Evolutionary conservation across 2,797 vertebrate genomes (phyloP).

Genomic region (Syngnathus rostellatus): DNA sequence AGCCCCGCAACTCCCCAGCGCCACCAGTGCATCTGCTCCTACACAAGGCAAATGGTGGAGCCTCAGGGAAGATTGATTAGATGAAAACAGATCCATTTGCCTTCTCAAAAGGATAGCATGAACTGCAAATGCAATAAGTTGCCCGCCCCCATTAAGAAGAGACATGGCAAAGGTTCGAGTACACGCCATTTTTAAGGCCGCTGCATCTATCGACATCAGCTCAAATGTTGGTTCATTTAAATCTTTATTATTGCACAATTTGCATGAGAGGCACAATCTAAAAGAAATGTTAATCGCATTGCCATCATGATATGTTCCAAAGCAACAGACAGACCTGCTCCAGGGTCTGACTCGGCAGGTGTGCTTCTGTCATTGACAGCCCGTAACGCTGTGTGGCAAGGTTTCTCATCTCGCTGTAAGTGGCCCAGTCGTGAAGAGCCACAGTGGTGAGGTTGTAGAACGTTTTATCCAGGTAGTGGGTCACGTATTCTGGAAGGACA

Average conservation of each 20-base stretch:
- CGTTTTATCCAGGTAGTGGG: slow-evolving; percentile 96
- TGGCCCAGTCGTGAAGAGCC: slow-evolving; percentile 98
- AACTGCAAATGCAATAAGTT: too few relatives aligned
- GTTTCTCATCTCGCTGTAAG: slow-evolving; percentile 99
- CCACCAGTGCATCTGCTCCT: too few relatives aligned
- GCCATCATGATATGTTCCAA: rapidly evolving
- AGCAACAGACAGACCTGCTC: slow-evolving; percentile 77
- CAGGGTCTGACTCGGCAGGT: slow-evolving; percentile 96
- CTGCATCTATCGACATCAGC: too few relatives aligned
- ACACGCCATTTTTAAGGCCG: too few relatives aligned
- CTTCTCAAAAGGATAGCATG: too few relatives aligned
- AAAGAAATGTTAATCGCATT: not conserved
- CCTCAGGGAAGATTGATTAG: too few relatives aligned
- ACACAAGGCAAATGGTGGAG: too few relatives aligned
- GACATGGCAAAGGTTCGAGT: too few relatives aligned
- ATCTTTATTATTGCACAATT: not conserved
- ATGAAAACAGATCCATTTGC: too few relatives aligned
- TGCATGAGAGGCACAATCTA: too few relatives aligned
- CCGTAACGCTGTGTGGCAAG: slow-evolving; percentile 93
- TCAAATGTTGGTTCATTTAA: not conserved
- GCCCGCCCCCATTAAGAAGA: too few relatives aligned
- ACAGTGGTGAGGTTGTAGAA: slow-evolving; percentile 98
- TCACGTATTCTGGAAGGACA: slow-evolving; percentile 79
- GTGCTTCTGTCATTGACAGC: slow-evolving; percentile 91
- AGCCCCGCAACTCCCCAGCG: too few relatives aligned